These are phyloP conservation scores for Cydia strobilella DNA, from an alignment of 1,140 invertebrate species.

Conservation along the genomic window DNA sequence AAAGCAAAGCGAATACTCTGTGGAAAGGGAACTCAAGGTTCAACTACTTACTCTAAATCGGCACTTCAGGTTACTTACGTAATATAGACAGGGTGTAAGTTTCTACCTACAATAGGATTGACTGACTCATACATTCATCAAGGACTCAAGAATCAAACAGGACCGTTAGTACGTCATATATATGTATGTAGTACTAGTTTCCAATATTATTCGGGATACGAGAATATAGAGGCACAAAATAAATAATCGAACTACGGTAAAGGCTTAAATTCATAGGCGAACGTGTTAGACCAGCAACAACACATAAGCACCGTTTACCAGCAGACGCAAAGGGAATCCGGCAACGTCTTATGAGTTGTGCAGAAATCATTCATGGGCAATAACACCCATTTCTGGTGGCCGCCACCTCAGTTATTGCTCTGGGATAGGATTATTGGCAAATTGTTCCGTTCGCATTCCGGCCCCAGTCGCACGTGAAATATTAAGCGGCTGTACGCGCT, in stretches of 20 bases:
- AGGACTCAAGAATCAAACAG: no score
- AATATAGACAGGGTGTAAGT: no score
- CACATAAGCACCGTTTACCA: neutral
- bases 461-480: slow-evolving; percentile 54
- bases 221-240: neutral
- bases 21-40: neutral
- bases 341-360: slow-evolving; percentile 44
- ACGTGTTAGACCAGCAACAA: neutral
- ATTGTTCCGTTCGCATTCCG: slow-evolving; percentile 64
- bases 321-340: slow-evolving; percentile 47
- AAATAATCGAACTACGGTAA: no score
- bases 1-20: neutral
- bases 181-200: no score
- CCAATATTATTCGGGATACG: neutral
- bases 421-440: slow-evolving; percentile 67
- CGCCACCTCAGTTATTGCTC: slow-evolving; percentile 62
- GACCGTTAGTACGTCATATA: no score
- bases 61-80: neutral
- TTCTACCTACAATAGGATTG: no score
- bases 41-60: neutral
- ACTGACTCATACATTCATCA: no score
- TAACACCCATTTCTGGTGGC: slow-evolving; percentile 60
- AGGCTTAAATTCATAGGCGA: neutral
- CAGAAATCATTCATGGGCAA: slow-evolving; percentile 60
- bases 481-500: slow-evolving; percentile 53